Conservation (phyloP, 2,797 vertebrate species). For the Platalea minor region DNA sequence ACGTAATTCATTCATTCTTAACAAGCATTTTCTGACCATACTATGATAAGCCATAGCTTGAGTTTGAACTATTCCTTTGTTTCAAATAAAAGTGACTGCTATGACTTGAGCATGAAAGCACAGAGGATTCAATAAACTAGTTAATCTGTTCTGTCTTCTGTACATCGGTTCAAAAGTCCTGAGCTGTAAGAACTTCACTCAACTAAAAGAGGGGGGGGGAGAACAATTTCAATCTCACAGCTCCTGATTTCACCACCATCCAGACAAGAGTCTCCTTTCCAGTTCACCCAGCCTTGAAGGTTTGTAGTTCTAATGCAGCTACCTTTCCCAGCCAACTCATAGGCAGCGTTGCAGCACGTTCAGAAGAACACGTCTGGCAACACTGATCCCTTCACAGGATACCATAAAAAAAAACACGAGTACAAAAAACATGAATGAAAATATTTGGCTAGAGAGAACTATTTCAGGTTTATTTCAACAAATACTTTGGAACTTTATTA, state of each 20-base stretch:
- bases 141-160: neutral
- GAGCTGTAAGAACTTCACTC: neutral
- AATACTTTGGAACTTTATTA: neutral
- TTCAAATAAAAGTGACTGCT: neutral
- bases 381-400: neutral
- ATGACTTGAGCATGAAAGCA: neutral
- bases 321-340: neutral
- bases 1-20: neutral
- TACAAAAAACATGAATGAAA: neutral
- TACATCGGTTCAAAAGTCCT: neutral
- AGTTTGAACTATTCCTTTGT: neutral
- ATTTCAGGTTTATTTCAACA: neutral
- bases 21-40: neutral
- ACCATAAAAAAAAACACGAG: neutral
- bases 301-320: neutral
- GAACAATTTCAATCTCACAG: neutral
- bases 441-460: neutral
- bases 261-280: neutral
- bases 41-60: neutral
- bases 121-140: neutral
- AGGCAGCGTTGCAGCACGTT: accelerated
- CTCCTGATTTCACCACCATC: neutral
- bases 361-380: neutral
- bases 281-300: neutral
- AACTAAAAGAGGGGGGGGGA: neutral